phyloP scores from a whole-genome alignment of 2,797 vertebrate species.

The Sandelia bainsii region DNA sequence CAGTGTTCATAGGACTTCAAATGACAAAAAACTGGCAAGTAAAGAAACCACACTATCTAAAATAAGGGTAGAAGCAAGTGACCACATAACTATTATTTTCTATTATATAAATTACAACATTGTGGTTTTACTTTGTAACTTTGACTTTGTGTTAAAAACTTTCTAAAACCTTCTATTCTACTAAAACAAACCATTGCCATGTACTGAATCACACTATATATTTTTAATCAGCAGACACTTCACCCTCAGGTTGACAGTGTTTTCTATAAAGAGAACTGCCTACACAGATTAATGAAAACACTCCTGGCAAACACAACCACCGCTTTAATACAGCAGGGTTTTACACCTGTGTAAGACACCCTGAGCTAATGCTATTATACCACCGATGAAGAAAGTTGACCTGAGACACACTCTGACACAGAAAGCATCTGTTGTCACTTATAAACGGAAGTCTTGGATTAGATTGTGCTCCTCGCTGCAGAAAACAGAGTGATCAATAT shows the following conservation, averaged over 20 bases:
- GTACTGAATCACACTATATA: not conserved
- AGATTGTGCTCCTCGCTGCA: constrained; percentile 33
- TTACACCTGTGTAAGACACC: constrained; percentile 55
- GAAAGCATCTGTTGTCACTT: constrained; percentile 37
- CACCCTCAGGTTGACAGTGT: constrained; percentile 8
- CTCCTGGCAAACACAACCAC: constrained; percentile 33
- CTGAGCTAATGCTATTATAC: constrained; percentile 67
- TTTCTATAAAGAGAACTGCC: constrained; percentile 35
- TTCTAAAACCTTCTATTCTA: too few relatives aligned
- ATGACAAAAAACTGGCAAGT: not conserved
- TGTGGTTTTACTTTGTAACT: constrained; percentile 9
- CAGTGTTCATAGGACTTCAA: not conserved
- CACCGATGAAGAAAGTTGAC: constrained; percentile 32
- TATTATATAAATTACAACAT: not conserved
- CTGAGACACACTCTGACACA: constrained; percentile 39
- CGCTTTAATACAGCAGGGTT: constrained; percentile 47
- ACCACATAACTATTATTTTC: not conserved
- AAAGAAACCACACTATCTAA: not conserved
- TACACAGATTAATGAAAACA: constrained; percentile 50
- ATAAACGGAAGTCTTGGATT: constrained; percentile 51
- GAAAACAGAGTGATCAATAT: constrained; percentile 34
- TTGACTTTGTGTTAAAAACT: not conserved
- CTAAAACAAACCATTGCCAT: constrained; percentile 2
- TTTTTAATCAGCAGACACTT: constrained; percentile 30
- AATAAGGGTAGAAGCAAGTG: not conserved